A percentile compares a stretch with the other conserved stretches of the same genome.
Evolutionary conservation across 2,888 invertebrate species (phyloP).

Genomic region (Eupithecia centaureata): DNA sequence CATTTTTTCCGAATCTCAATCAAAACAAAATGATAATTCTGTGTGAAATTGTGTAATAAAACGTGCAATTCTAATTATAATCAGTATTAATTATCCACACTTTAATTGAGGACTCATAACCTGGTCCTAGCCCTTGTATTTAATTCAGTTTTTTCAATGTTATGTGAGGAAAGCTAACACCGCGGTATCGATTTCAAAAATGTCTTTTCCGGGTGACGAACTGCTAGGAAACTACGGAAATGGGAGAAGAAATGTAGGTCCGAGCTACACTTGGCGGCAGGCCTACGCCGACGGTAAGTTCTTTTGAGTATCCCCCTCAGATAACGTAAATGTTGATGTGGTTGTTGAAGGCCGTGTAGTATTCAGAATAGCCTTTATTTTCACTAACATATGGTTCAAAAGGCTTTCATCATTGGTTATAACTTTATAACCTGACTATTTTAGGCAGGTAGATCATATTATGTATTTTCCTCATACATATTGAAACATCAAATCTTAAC

Average conservation of each 20-base stretch:
- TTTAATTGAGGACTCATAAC: background rate
- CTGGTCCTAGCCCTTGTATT: constrained; percentile 1
- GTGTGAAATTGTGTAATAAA: background rate
- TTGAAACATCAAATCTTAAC: background rate
- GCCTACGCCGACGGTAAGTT: constrained; percentile 70
- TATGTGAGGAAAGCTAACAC: constrained; percentile 57
- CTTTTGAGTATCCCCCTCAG: constrained; percentile 24
- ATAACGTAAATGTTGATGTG: background rate
- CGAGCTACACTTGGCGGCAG: constrained; percentile 57
- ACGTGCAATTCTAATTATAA: background rate
- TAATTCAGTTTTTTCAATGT: constrained; percentile 37
- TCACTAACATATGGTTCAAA: background rate
- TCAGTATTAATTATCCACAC: background rate
- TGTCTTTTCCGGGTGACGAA: constrained; percentile 69
- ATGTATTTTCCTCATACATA: background rate
- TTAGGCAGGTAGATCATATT: background rate
- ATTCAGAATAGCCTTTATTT: constrained; percentile 3
- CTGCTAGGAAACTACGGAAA: constrained; percentile 54
- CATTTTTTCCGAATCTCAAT: background rate
- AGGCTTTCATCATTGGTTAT: background rate
- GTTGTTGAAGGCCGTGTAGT: background rate
- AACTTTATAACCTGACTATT: background rate
- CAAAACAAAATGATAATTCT: background rate
- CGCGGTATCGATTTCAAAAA: constrained; percentile 54
- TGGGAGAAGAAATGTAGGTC: constrained; percentile 49